These are phyloP conservation scores for Typhlichthys subterraneus DNA, from an alignment of 2,797 vertebrate species.

Conservation along the genomic window DNA sequence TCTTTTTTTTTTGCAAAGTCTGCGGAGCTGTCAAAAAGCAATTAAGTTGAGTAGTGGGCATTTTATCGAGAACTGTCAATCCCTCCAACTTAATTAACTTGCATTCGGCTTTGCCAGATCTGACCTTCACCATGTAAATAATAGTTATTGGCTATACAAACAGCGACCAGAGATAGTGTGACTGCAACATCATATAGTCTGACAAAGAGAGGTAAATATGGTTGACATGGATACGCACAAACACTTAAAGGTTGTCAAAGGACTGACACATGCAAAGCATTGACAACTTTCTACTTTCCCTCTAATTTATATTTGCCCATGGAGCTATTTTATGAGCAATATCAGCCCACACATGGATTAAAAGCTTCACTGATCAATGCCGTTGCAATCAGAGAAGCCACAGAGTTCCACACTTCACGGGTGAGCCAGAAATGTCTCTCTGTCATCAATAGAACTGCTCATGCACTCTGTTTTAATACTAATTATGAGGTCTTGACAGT, in stretches of 20 bases:
- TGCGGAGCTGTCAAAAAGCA: conserved; percentile 79
- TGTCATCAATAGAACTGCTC: conserved; percentile 19
- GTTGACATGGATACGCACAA: conserved; percentile 8
- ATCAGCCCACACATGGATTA: conserved; percentile 17
- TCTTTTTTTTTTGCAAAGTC: conserved; percentile 71
- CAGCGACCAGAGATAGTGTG: conserved; percentile 37
- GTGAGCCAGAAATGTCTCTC: conserved; percentile 10
- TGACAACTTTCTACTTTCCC: conserved; percentile 33
- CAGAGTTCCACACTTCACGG: conserved; percentile 7
- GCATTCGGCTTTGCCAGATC: conserved; percentile 54
- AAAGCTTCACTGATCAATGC: conserved; percentile 30
- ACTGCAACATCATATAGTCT: conserved; percentile 29
- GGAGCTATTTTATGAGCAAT: conserved; percentile 14
- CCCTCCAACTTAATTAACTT: conserved; percentile 75
- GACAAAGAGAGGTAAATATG: conserved; percentile 21
- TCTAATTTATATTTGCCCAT: conserved; percentile 11
- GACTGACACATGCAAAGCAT: conserved; percentile 17
- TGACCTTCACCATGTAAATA: conserved; percentile 80
- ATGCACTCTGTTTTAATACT: conserved; percentile 29
- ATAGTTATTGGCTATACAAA: conserved; percentile 47
- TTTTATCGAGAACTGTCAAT: conserved; percentile 80
- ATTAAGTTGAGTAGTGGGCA: conserved; percentile 77
- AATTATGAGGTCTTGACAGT: conserved; percentile 23
- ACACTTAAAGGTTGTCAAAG: background rate
- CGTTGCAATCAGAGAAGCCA: conserved; percentile 15